Conservation (phyloP, 2,113 vertebrate species). For the Collichthys lucidus region DNA sequence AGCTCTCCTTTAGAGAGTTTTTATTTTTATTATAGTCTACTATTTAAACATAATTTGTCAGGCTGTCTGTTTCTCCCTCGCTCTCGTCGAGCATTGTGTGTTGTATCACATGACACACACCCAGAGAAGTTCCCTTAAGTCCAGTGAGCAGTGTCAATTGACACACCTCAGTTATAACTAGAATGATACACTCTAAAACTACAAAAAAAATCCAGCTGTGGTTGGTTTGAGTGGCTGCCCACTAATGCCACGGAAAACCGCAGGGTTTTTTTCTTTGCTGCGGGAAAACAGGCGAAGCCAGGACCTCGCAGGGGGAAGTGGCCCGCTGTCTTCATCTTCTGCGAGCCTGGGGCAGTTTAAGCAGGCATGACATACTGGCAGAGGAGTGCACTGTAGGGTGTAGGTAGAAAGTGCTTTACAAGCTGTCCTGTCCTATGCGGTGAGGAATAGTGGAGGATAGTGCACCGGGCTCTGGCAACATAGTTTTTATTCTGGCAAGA, state of each 20-base stretch:
- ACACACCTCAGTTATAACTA: conserved; percentile 27
- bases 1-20: not conserved
- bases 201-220: not conserved
- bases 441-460: conserved; percentile 12
- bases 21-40: not conserved
- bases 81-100: not conserved
- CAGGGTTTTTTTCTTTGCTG: conserved; percentile 4
- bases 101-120: conserved; percentile 47
- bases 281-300: not conserved
- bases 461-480: not conserved
- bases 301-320: conserved; percentile 8
- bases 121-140: conserved; percentile 11
- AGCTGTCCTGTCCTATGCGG: conserved; percentile 27
- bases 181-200: not conserved
- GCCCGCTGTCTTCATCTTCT: conserved; percentile 10
- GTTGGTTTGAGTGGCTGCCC: not conserved
- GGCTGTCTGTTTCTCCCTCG: not conserved
- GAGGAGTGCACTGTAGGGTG: conserved; percentile 19
- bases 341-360: conserved; percentile 24
- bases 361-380: conserved; percentile 29
- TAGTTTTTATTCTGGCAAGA: not conserved
- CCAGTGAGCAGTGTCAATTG: not conserved
- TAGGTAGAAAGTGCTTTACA: conserved; percentile 28
- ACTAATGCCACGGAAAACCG: not conserved
- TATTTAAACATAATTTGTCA: conserved; percentile 12